Base-by-base conservation (phyloP, 2,888 invertebrate genomes). In the Tethea ocularis region DNA sequence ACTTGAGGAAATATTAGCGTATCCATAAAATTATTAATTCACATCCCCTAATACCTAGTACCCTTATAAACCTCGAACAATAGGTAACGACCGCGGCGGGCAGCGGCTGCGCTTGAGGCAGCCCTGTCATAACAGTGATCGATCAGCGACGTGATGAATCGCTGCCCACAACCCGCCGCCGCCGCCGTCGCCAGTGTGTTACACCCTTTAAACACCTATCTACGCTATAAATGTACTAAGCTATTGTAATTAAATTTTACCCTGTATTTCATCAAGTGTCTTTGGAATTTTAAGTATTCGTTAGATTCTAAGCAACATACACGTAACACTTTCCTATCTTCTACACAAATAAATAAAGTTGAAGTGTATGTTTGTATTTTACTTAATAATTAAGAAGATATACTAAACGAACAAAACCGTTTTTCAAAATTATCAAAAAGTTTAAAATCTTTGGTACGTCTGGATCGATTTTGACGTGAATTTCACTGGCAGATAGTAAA, bases 91-190 rank as follows among this genome's bases (percentile, higher is more conserved):
- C 58, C 38, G 15, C 36, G 15, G 36, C 36, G 13, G 36, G 36
- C 38, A n/a, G 38, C 46, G 46, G 60, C 62, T 61, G 69, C 68
- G 66, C 69, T 63, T 63, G 65, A 51, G 67, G 20, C 66, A 60
- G 61, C 63, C 72, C 76, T 81, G 87, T 88, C 88, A 86, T 77
- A 87, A 87, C 78, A 84, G 64, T 87, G 88, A 89, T 89, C 86
- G 89, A 90, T 90, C 86, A 84, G 83, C 64, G 57, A 72, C 20
- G 20, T 75, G 82, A 82, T 83, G 77, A 76, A 73, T 71, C 73
- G 65, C 60, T 60, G 61, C 62, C 65, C 71, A 61, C 70, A 15
- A 56, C 57, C 51, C 51, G 54, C 53, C 8, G 10, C 29, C 7
- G 0, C 29, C 29, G 29, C 29, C 29, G 1, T 3, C 10, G 33